Evolutionary conservation across 2,797 vertebrate genomes (phyloP).

Genomic region (Anabacerthia variegaticeps): DNA sequence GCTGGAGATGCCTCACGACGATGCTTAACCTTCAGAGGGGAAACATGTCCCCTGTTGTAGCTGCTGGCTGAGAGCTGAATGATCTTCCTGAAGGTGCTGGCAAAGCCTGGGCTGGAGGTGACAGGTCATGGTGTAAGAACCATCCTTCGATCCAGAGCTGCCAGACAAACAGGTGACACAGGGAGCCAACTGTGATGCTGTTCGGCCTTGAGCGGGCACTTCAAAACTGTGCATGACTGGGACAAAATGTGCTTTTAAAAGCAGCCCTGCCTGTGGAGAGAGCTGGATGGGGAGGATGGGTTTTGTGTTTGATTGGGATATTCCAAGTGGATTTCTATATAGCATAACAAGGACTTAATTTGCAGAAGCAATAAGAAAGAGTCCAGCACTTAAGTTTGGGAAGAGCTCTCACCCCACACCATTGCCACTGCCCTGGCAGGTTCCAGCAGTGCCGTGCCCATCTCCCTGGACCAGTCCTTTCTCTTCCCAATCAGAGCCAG

Average conservation of each 20-base stretch:
- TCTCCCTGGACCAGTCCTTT: not conserved
- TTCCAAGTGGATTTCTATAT: not conserved
- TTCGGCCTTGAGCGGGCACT: not conserved
- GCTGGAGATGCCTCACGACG: not conserved
- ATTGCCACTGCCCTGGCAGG: fast-evolving
- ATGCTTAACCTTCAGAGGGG: not conserved
- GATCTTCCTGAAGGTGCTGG: not conserved
- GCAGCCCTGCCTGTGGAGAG: not conserved
- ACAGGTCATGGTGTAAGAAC: not conserved
- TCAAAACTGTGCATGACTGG: not conserved
- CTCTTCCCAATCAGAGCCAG: fast-evolving
- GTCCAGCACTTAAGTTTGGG: not conserved
- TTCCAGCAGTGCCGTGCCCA: fast-evolving
- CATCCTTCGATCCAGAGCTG: not conserved
- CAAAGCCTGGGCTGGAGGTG: not conserved
- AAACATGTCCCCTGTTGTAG: not conserved
- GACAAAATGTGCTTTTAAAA: not conserved
- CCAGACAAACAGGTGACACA: not conserved
- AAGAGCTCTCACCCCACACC: not conserved
- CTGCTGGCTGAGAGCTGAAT: not conserved
- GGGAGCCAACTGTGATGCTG: not conserved
- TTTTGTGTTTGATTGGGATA: not conserved
- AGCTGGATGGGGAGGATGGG: fast-evolving
- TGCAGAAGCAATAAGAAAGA: not conserved
- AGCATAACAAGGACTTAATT: not conserved